Base-by-base conservation (phyloP, 2,888 invertebrate genomes). In the Patella depressa region DNA sequence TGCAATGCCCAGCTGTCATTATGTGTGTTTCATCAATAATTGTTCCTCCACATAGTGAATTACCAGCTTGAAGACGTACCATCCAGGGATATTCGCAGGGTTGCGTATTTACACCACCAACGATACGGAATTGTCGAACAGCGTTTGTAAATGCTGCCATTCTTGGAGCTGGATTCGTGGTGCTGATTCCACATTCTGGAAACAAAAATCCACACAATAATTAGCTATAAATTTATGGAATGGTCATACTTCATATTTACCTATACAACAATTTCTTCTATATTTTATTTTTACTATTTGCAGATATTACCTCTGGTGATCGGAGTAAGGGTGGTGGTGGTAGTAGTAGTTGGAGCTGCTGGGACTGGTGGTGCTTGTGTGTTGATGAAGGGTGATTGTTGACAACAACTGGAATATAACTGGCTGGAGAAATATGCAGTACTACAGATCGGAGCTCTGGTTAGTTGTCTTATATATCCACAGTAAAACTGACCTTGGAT, bases 1-100 rank as follows among this genome's bases (percentile, higher is more conserved):
- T 74, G 34, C 82, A 82, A 69, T 82, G 82, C 7, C 79, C 82
- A 12, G 82, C 82, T 9, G 82, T 82, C 65, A 82, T 59, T 24
- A 81, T 29, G 53, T 78, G 78, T 2, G 75, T 78, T 3, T 71
- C 71, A 69, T 82, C 81, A 34, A 82, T 70, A 55, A 82, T 80
- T 57, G 72, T 53, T 2, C 76, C 82, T 15, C 81, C 81, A 72
- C 81, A 81, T 34, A 79, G 19, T 45, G 71, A 19, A 12, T 54
- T 72, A 54, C 53, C 71, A 65, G 65, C 65, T 24, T 65, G 65
- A 24, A 65, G 14, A 65, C 65, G 65, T 24, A 73, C 76, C 73
- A 73, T 69, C 76, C 76, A 76, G 15, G 76, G 76, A 65, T 59
- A 76, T 73, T 72, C 76, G 29, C 76, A 72, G 12, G 29, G 15